Evolutionary conservation across 2,113 vertebrate genomes (phyloP), one percentile per base, ranked within the genome.

Genomic region (Archilochus colubris): DNA sequence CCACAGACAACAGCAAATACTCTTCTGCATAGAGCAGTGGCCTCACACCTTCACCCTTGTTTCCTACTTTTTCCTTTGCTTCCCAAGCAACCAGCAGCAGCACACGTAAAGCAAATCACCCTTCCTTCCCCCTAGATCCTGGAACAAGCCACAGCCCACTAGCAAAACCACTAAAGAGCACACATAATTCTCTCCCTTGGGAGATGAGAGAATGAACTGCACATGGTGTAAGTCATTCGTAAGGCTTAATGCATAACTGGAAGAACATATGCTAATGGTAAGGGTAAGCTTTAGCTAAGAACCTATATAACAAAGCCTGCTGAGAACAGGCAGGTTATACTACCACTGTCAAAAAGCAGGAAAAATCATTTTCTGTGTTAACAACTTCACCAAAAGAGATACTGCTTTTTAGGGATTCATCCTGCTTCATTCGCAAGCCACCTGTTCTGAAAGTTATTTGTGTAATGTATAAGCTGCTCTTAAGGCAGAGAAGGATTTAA

Each of bases 161-260:
- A 85, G 91, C 67, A 87, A 96, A 95, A 94, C 93, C 94, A 88
- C 94, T 91, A 63, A 92, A 94, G 91, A 94, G 91, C 89, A 85
- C 87, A 89, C 72, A 89, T 69, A 77, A 89, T 85, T 85, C 91
- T 78, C 57, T 85, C 84, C 86, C 87, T 3, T 92, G 89, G 87
- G 95, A 96, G 78, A 74, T 2, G 59, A 94, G 67, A 59, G 87
- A 95, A 95, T 88, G 82, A 93, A 68, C 57, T 80, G 76, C 93
- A 96, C 75, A 54, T 78, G 91, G 89, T 7, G 23, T 18, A 76
- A 92, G 83, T 59, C 44, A 84, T 50, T 64, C 6, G 5, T 73
- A 66, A 80, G 73, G 67, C 82, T 75, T n/a, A 63, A 57, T 9
- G 72, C 36, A 3, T 20, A 75, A 82, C 61, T 82, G 53, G 64